These are phyloP conservation scores for Trichechus manatus DNA, from an alignment of 2,113 vertebrate genomes.

Conservation along the genomic window DNA sequence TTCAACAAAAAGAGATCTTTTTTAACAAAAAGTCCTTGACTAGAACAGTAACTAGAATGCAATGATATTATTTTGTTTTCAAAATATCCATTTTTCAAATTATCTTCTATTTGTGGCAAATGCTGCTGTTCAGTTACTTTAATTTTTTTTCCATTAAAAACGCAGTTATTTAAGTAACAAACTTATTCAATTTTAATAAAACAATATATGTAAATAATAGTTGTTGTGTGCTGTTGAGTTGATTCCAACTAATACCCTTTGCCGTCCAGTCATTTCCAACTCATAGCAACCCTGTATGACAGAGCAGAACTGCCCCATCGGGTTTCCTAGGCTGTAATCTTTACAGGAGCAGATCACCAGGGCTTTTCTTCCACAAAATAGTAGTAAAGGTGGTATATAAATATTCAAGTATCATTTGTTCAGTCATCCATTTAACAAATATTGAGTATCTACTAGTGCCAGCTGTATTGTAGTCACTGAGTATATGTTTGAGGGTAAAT, in stretches of 20 bases:
- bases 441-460: background rate
- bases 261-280: no score
- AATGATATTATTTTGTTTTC: constrained; percentile 36
- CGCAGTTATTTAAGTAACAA: background rate
- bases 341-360: no score
- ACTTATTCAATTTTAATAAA: background rate
- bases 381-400: background rate
- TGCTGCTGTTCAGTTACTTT: background rate
- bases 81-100: background rate
- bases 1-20: background rate
- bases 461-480: background rate
- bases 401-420: background rate
- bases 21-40: background rate
- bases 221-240: no score
- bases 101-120: constrained; percentile 1
- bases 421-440: background rate
- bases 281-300: no score
- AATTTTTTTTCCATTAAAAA: background rate
- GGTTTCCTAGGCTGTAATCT: no score
- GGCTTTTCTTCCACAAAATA: no score
- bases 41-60: background rate
- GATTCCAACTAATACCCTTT: no score
- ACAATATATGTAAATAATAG: background rate
- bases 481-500: background rate
- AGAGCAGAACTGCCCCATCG: no score